Evolutionary conservation across 2,797 vertebrate species (phyloP).

Genomic region (Gadopsis marmoratus): DNA sequence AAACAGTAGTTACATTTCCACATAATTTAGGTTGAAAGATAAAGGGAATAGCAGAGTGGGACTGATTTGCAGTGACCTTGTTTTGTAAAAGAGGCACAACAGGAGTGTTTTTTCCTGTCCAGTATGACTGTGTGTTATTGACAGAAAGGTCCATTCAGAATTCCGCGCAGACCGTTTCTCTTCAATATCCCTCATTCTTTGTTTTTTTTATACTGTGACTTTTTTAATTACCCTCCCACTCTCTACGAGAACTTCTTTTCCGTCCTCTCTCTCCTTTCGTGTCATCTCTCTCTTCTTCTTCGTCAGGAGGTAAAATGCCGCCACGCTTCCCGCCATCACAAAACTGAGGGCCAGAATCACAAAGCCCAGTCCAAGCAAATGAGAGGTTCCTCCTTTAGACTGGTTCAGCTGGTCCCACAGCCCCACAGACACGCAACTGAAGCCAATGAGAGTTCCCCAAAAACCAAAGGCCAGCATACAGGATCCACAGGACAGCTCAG

Average conservation of each 20-base stretch:
- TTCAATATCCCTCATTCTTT: not conserved
- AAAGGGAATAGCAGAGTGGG: not conserved
- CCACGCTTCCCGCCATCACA: constrained; percentile 61
- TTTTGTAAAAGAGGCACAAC: not conserved
- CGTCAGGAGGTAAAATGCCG: constrained; percentile 63
- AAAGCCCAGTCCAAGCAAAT: constrained; percentile 78
- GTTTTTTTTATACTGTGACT: constrained; percentile 78
- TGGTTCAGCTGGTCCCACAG: constrained; percentile 76
- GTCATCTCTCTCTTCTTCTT: constrained; percentile 65
- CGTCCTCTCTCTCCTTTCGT: constrained; percentile 71
- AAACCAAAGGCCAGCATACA: constrained; percentile 85
- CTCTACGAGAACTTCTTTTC: constrained; percentile 81
- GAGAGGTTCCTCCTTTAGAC: constrained; percentile 51
- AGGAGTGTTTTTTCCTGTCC: not conserved
- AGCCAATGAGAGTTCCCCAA: constrained; percentile 82
- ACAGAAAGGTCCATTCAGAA: not conserved
- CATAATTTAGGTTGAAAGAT: constrained; percentile 14
- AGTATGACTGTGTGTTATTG: not conserved
- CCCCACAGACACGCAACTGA: constrained; percentile 83
- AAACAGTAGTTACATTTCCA: not conserved
- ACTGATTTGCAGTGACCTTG: not conserved
- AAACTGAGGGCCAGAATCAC: constrained; percentile 79
- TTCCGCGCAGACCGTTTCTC: not conserved
- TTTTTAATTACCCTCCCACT: constrained; percentile 79
- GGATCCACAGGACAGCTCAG: constrained; percentile 84